Evolutionary conservation across 2,113 vertebrate species (phyloP).

Genomic region (Corvus cornix): DNA sequence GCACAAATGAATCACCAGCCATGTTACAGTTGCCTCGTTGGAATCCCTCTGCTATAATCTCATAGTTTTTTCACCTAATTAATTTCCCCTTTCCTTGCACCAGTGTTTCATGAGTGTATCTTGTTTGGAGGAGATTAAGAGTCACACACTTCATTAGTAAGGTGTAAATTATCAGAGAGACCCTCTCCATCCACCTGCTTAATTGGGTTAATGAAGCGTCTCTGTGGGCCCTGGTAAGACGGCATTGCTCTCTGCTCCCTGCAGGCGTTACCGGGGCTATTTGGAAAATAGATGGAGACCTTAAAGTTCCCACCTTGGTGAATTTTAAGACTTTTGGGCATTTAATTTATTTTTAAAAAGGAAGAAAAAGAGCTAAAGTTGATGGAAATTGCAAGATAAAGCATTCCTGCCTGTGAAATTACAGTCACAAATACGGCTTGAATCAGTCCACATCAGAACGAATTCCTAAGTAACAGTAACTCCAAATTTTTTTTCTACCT

Average conservation of each 20-base stretch:
- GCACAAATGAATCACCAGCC: constrained; percentile 74
- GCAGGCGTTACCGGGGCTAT: constrained; percentile 49
- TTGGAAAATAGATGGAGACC: constrained; percentile 58
- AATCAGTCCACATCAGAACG: background rate
- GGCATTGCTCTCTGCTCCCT: constrained; percentile 66
- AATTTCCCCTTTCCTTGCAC: constrained; percentile 86
- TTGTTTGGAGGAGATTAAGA: constrained; percentile 94
- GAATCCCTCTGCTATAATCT: constrained; percentile 88
- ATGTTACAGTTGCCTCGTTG: constrained; percentile 81
- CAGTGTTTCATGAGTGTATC: constrained; percentile 85
- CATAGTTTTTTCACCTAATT: constrained; percentile 90
- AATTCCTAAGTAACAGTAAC: background rate
- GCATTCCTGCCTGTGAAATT: background rate
- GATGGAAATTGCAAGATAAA: background rate
- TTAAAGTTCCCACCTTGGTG: constrained; percentile 49
- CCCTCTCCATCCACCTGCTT: constrained; percentile 89
- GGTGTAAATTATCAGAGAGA: constrained; percentile 89
- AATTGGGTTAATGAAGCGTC: constrained; percentile 90
- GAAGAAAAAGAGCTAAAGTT: background rate
- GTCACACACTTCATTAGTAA: constrained; percentile 90
- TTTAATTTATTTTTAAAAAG: background rate
- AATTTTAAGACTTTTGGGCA: background rate
- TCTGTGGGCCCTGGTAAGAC: constrained; percentile 76
- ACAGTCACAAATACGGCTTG: background rate
- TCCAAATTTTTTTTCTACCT: background rate